Evolutionary conservation across 2,888 invertebrate species (phyloP).

Genomic region (Sylvicola fuscatus): DNA sequence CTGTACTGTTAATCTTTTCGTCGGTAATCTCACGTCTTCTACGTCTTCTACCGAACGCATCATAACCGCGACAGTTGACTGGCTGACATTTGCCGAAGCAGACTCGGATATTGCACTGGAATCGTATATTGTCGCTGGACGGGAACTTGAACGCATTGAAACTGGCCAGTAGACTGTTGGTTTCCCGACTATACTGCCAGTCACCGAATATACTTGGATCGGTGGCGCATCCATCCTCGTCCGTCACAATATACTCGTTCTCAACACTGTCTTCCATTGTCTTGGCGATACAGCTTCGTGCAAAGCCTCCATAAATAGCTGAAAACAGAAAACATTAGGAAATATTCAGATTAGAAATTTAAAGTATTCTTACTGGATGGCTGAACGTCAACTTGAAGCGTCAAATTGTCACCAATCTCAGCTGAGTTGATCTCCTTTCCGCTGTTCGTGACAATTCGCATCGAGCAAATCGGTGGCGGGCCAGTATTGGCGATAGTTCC

Average conservation of each 20-base stretch:
- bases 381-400: constrained; percentile 67
- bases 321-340: constrained; percentile 9
- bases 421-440: constrained; percentile 81
- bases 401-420: constrained; percentile 77
- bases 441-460: constrained; percentile 72
- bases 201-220: constrained; percentile 85
- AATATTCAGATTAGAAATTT: constrained; percentile 1
- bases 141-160: constrained; percentile 94
- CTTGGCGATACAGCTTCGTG: constrained; percentile 80
- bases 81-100: constrained; percentile 92
- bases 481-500: constrained; percentile 91
- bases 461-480: constrained; percentile 78
- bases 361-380: constrained; percentile 36
- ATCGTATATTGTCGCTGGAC: constrained; percentile 78
- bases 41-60: constrained; percentile 70
- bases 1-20: constrained; percentile 27
- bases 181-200: constrained; percentile 76
- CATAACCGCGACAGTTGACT: constrained; percentile 78
- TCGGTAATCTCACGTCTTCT: constrained; percentile 35
- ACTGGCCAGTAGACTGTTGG: constrained; percentile 64
- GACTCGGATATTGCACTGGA: constrained; percentile 89
- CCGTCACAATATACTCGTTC: constrained; percentile 81
- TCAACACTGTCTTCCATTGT: constrained; percentile 75
- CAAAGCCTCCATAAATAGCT: constrained; percentile 88
- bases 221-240: constrained; percentile 84